A percentile compares a stretch with the other conserved stretches of the same genome.
phyloP scores from a whole-genome alignment of 2,888 invertebrate species.

The Noctua pronuba region DNA sequence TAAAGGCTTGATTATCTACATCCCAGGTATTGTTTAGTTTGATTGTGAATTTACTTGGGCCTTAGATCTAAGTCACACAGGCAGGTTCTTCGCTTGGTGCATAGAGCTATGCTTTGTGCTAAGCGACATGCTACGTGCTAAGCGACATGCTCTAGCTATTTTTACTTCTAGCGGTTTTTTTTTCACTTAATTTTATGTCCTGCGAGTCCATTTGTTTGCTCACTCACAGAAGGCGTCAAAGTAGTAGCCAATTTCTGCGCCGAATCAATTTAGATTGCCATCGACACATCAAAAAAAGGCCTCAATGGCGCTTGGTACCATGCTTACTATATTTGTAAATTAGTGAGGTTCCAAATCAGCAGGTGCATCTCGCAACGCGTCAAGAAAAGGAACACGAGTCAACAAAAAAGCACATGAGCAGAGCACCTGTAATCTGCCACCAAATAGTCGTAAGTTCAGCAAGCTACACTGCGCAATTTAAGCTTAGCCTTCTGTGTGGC shows the following conservation, averaged over 20 bases:
- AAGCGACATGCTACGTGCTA: neutral
- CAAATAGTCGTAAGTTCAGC: neutral
- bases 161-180: neutral
- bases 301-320: no score
- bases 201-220: neutral
- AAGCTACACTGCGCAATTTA: neutral
- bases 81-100: neutral
- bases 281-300: no score
- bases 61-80: neutral
- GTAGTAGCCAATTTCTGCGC: no score
- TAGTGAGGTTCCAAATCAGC: neutral
- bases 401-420: neutral
- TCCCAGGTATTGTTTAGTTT: slow-evolving; percentile 26
- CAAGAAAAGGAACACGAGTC: neutral
- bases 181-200: neutral
- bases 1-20: neutral
- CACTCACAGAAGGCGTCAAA: neutral
- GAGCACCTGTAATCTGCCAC: neutral
- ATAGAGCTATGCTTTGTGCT: neutral
- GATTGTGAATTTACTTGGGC: slow-evolving; percentile 14
- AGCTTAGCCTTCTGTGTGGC: neutral
- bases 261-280: no score
- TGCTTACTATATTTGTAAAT: no score
- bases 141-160: neutral
- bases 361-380: neutral